A percentile compares a stretch with the other conserved stretches of the same genome.
Conservation (phyloP, 2,113 vertebrate species). For the Ptychochromis oligacanthus region DNA sequence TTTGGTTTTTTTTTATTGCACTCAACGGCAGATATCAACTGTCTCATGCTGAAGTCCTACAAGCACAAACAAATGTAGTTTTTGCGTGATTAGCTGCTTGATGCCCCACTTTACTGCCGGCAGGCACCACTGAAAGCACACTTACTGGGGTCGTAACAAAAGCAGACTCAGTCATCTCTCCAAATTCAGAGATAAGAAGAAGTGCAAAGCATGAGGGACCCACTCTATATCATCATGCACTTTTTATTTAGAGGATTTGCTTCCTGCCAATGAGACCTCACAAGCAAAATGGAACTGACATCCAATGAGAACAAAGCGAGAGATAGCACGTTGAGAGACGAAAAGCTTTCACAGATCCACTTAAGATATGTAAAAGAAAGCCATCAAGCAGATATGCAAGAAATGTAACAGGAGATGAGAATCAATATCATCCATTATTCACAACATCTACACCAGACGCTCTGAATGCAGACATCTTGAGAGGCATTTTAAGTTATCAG, state of each 20-base stretch:
- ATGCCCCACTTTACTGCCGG: slow-evolving; percentile 2
- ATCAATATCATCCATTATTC: slow-evolving; percentile 49
- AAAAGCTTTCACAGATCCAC: slow-evolving; percentile 45
- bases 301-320: slow-evolving; percentile 19
- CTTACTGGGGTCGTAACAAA: not conserved
- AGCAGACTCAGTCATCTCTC: not conserved
- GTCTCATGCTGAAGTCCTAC: not conserved
- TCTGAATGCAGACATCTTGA: slow-evolving; percentile 33
- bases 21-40: not conserved
- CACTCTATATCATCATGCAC: slow-evolving; percentile 12
- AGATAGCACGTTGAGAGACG: not conserved
- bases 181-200: slow-evolving; percentile 22
- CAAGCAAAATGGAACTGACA: not conserved
- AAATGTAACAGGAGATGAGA: slow-evolving; percentile 31
- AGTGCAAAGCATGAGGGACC: not conserved
- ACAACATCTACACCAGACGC: slow-evolving; percentile 9
- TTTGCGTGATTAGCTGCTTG: slow-evolving; percentile 3
- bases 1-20: no score
- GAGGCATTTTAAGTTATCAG: slow-evolving; percentile 23
- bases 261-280: not conserved
- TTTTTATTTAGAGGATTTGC: slow-evolving; percentile 27
- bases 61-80: slow-evolving; percentile 11
- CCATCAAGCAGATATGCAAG: slow-evolving; percentile 15
- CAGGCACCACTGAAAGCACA: not conserved
- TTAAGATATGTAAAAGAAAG: slow-evolving; percentile 48